Conservation (phyloP, 2,113 vertebrate species). For the Coracopsis vasa region DNA sequence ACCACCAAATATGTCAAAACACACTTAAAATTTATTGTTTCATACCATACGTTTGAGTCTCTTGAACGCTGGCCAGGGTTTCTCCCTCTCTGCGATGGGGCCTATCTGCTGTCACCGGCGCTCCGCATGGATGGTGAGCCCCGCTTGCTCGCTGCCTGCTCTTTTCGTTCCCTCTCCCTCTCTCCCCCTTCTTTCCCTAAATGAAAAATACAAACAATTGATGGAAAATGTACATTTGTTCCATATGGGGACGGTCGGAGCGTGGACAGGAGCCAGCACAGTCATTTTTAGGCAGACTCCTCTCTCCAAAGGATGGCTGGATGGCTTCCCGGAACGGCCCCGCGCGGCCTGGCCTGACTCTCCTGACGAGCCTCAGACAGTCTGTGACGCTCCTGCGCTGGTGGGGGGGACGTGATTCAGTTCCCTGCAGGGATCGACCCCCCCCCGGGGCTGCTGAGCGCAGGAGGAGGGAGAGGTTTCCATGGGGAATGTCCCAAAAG, state of each 20-base stretch:
- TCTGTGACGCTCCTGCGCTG: conserved; percentile 18
- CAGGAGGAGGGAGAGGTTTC: not conserved
- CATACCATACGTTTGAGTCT: conserved; percentile 49
- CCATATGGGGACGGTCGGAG: conserved; percentile 70
- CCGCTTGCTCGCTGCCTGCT: not conserved
- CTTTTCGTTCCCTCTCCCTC: not conserved
- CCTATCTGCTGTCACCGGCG: conserved; percentile 23
- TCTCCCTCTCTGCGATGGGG: conserved; percentile 23
- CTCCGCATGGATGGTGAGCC: not conserved
- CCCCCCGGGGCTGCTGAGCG: not conserved
- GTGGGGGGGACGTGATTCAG: not conserved
- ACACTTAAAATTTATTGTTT: conserved; percentile 60
- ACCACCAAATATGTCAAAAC: conserved; percentile 70
- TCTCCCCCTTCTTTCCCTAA: conserved; percentile 35
- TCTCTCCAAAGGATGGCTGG: conserved; percentile 67
- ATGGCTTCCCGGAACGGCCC: conserved; percentile 68
- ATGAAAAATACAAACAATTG: conserved; percentile 64
- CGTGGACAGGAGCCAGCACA: conserved; percentile 63
- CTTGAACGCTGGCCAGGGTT: conserved; percentile 48
- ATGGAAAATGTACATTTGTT: conserved; percentile 75
- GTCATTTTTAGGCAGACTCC: conserved; percentile 54
- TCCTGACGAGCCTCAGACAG: conserved; percentile 62
- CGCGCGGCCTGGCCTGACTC: conserved; percentile 59
- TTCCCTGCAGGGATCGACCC: not conserved
- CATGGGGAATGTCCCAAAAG: fast-evolving